Evolutionary conservation across 2,113 vertebrate species (phyloP).

Genomic region (Cygnus atratus): DNA sequence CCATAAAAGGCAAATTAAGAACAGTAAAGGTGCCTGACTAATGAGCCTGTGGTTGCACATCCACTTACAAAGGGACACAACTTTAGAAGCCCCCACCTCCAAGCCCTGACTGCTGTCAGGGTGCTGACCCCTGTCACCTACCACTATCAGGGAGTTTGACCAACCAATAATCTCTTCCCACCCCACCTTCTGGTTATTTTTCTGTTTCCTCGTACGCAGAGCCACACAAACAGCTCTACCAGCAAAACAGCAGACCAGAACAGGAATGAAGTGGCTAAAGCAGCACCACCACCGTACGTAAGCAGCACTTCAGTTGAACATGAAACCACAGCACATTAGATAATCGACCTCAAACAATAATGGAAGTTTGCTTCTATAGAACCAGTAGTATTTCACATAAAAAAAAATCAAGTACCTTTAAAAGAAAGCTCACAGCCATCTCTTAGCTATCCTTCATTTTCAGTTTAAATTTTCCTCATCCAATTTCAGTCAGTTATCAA

Average conservation of each 20-base stretch:
- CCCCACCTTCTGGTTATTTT: neutral
- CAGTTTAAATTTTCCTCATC: neutral
- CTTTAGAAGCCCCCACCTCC: neutral
- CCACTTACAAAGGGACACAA: neutral
- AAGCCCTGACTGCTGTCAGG: neutral
- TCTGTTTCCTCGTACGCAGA: neutral
- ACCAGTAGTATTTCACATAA: slow-evolving; percentile 14
- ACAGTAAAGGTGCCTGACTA: neutral
- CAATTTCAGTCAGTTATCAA: neutral
- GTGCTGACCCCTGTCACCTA: neutral
- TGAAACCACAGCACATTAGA: slow-evolving; percentile 13
- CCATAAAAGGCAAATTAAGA: slow-evolving; percentile 23
- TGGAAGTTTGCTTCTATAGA: neutral
- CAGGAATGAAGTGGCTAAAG: neutral
- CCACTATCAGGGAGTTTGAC: neutral
- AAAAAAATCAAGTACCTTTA: slow-evolving; percentile 37
- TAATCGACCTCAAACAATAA: neutral
- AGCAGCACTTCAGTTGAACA: slow-evolving; percentile 6
- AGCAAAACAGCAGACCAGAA: neutral
- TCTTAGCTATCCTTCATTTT: slow-evolving; percentile 61
- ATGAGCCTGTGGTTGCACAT: slow-evolving; percentile 14
- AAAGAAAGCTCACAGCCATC: slow-evolving; percentile 40
- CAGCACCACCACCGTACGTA: neutral
- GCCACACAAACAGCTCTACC: neutral
- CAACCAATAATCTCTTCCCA: neutral